phyloP scores from a whole-genome alignment of 2,888 invertebrate species.

The Oasisia sp. region DNA sequence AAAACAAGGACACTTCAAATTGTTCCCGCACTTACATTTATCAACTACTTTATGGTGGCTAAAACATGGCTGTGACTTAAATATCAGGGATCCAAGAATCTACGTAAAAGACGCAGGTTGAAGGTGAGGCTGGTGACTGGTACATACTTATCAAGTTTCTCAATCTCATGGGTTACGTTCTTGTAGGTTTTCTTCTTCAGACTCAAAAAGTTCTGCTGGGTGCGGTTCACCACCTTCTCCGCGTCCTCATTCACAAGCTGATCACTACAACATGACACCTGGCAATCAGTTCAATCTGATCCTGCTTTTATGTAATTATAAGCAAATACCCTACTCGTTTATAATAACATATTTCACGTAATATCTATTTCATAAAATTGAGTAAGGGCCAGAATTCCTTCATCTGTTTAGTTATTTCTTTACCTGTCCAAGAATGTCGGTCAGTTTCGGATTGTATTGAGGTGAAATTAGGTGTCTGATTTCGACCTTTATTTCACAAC shows the following conservation, averaged over 20 bases:
- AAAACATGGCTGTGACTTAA: neutral
- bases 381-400: too few species aligned
- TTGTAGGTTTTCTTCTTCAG: neutral
- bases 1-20: neutral
- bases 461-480: too few species aligned
- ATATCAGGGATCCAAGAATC: neutral
- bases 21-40: neutral
- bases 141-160: slow-evolving; percentile 44
- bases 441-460: too few species aligned
- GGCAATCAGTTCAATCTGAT: neutral
- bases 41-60: neutral
- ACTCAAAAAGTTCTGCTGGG: neutral
- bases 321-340: too few species aligned
- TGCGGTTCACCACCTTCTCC: neutral
- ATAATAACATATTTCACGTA: too few species aligned
- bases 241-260: neutral
- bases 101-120: too few species aligned
- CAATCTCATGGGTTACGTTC: slow-evolving; percentile 43
- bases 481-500: too few species aligned
- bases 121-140: too few species aligned
- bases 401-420: too few species aligned
- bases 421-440: too few species aligned
- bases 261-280: neutral
- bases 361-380: too few species aligned
- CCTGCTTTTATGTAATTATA: too few species aligned